Conservation (phyloP, 2,888 invertebrate genomes). For the Timandra comae region DNA sequence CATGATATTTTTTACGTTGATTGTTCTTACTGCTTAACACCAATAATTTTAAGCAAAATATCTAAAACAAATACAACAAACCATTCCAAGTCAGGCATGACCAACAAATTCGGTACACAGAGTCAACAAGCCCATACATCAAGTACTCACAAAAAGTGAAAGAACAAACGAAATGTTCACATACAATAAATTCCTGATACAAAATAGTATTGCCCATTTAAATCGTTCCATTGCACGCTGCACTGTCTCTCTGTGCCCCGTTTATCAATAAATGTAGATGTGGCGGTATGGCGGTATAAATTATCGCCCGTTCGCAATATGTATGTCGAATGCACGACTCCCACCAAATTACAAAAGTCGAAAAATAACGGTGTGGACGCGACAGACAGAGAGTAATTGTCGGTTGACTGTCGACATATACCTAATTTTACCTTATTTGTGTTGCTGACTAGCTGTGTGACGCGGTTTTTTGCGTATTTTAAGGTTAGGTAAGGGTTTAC, state of each 20-base stretch:
- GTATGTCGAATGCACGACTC: conserved; percentile 36
- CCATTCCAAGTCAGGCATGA: no score
- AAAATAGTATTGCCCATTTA: conserved; percentile 33
- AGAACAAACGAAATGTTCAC: conserved; percentile 20
- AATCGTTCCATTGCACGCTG: conserved; percentile 19
- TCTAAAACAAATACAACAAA: no score
- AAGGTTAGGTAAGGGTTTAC: no score
- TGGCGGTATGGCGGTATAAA: conserved; percentile 53
- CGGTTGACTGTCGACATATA: conserved; percentile 41
- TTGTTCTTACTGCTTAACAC: no score
- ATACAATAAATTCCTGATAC: conserved; percentile 32
- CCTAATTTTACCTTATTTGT: conserved; percentile 60
- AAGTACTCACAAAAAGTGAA: conserved; percentile 7
- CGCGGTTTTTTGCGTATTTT: conserved; percentile 13
- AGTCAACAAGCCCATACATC: conserved; percentile 11
- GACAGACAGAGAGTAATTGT: conserved; percentile 60
- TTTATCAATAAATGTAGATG: conserved; percentile 5
- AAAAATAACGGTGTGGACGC: conserved; percentile 48
- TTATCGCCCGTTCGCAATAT: conserved; percentile 46
- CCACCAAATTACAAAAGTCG: conserved; percentile 55
- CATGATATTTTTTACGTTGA: no score
- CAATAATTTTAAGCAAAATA: no score
- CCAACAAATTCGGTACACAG: conserved; percentile 1
- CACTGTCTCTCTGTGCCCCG: conserved; percentile 1
- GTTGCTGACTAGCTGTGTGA: conserved; percentile 29